These are phyloP conservation scores for Manis crassicaudata DNA, from an alignment of 2,797 vertebrate genomes.

Conservation along the genomic window DNA sequence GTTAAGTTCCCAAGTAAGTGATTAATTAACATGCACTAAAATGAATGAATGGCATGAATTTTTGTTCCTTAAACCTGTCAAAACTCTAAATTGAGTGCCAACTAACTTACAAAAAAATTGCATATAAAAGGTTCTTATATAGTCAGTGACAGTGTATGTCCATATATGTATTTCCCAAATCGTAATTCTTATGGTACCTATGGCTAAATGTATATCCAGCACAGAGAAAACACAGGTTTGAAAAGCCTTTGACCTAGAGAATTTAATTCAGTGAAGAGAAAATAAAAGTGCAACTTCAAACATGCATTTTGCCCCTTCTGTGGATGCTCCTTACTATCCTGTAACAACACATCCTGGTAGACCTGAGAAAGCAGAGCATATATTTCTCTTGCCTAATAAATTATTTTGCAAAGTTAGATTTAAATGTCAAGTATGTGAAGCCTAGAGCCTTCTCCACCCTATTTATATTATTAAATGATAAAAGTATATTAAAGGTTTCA, in stretches of 20 bases:
- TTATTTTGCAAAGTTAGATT: conserved; percentile 55
- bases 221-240: not conserved
- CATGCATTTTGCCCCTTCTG: not conserved
- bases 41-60: conserved; percentile 12
- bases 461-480: conserved; percentile 52
- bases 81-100: conserved; percentile 17
- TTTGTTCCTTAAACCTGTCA: not conserved
- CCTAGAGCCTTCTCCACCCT: not conserved
- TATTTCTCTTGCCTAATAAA: not conserved
- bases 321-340: not conserved
- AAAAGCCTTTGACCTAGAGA: conserved; percentile 10
- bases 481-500: conserved; percentile 45
- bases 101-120: conserved; percentile 32
- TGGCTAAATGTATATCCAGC: not conserved
- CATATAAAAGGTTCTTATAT: not conserved
- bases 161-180: conserved; percentile 7
- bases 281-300: conserved; percentile 44
- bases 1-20: conserved; percentile 18
- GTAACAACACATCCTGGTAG: not conserved
- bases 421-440: conserved; percentile 43
- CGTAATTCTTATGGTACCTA: conserved; percentile 6
- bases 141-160: not conserved
- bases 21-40: conserved; percentile 43
- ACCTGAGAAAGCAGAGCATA: not conserved
- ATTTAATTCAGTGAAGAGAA: conserved; percentile 45